Percentiles rank a stretch among this genome's conserved stretches.
Evolutionary conservation across 2,797 vertebrate species (phyloP).

Genomic region (Heteromormyrus szaboi): DNA sequence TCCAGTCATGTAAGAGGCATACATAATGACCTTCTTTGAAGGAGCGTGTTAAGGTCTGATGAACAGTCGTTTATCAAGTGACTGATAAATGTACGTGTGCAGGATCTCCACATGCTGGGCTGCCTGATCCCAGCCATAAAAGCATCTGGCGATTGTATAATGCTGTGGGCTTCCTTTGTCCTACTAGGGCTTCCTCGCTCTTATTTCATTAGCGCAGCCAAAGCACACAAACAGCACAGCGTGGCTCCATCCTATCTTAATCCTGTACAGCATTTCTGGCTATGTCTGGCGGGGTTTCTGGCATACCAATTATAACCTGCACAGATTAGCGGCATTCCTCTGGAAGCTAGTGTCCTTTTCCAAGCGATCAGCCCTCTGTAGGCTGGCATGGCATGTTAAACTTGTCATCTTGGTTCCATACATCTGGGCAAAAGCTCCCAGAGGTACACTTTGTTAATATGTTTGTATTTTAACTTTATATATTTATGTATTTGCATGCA

Average conservation of each 20-base stretch:
- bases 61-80: neutral
- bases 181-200: neutral
- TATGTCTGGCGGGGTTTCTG: neutral
- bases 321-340: neutral
- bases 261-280: neutral
- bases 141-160: neutral
- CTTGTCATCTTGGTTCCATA: neutral
- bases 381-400: neutral
- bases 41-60: neutral
- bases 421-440: neutral
- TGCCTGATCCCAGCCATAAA: neutral
- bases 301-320: neutral
- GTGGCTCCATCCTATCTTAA: constrained; percentile 4
- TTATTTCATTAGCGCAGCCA: neutral
- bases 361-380: neutral
- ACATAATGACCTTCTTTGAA: neutral
- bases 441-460: neutral
- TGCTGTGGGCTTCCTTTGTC: neutral
- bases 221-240: neutral
- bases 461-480: neutral
- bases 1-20: neutral
- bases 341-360: neutral
- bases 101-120: neutral
- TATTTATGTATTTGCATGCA: neutral
- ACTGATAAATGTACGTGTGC: neutral